A percentile compares a stretch with the other conserved stretches of the same genome.
Conservation (phyloP, 2,797 vertebrate species). For the Pagetopsis macropterus region DNA sequence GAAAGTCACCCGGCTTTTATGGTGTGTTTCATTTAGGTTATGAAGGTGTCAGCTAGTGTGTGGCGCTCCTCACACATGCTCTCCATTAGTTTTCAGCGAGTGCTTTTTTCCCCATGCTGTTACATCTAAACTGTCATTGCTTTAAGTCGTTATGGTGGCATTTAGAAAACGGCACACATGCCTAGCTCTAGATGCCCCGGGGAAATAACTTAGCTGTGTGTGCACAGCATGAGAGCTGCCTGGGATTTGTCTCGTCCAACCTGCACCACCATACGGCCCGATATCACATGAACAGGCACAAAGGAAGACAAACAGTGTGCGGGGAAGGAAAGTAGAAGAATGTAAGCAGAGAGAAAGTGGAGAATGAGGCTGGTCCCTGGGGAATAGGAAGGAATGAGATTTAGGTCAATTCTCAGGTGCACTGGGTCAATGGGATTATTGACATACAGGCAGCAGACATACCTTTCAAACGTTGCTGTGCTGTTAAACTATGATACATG, state of each 20-base stretch:
- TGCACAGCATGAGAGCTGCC: conserved; percentile 63
- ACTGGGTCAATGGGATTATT: conserved; percentile 55
- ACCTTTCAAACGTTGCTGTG: neutral
- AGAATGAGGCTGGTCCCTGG: conserved; percentile 40
- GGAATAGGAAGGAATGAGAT: conserved; percentile 50
- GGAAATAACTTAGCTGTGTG: conserved; percentile 75
- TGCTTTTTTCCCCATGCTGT: conserved; percentile 32
- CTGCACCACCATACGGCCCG: conserved; percentile 71
- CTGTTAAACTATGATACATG: neutral
- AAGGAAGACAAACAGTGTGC: conserved; percentile 40
- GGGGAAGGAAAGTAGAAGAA: conserved; percentile 25
- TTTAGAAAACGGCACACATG: conserved; percentile 72
- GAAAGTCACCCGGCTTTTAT: conserved; percentile 66
- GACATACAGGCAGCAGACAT: conserved; percentile 32
- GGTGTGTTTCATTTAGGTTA: conserved; percentile 78
- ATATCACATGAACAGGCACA: conserved; percentile 62
- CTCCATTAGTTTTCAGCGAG: conserved; percentile 46
- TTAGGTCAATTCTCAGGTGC: conserved; percentile 63
- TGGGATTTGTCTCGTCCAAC: conserved; percentile 71
- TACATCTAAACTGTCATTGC: conserved; percentile 66
- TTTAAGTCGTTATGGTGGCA: conserved; percentile 64
- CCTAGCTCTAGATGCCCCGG: conserved; percentile 64
- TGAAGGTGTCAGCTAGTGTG: conserved; percentile 55
- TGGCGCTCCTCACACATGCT: conserved; percentile 58
- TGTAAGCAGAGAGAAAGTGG: conserved; percentile 35